Evolutionary conservation across 2,888 invertebrate genomes (phyloP), one percentile per base, ranked within the genome.

Genomic region (Neoaliturus tenellus): DNA sequence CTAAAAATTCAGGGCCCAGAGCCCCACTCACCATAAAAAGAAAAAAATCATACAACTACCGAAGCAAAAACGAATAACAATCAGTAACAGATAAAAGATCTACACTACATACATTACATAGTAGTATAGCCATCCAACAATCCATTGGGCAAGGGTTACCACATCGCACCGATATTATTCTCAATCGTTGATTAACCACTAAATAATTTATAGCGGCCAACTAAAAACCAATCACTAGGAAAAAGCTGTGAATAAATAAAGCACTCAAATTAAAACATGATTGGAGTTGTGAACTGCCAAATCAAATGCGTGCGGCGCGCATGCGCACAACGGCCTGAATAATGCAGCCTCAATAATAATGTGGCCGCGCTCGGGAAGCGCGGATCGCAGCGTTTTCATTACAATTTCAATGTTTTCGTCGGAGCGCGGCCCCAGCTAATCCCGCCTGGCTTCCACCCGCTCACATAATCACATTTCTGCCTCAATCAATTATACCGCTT

Each of bases 161-260:
- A 25, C 33, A 48, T n/a, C 23, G 44, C 25, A 44, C n/a, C n/a
- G n/a, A n/a, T n/a, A n/a, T n/a, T n/a, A 28, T 48, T 75, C 75
- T 75, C 75, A 75, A 75, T 75, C 75, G 44, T 44, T 75, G 75
- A 75, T 75, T 75, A 75, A 25, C 25, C 75, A 48, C 75, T 75
- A 75, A 75, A 75, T 75, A 75, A 75, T 75, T 75, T 44, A 75
- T 75, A 75, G 75, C 28, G 75, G 75, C 48, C 75, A 75, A 44
- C 75, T 75, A 75, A 75, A 75, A 75, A 75, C 75, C 75, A 75
- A 41, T 75, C 75, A 75, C 75, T 75, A 75, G 75, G 75, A 75
- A 75, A 75, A 75, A 75, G 44, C 75, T 44, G 75, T 75, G 75
- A 75, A 75, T 75, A 75, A 75, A 75, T 75, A 41, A 75, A 20